Conservation (phyloP, 2,797 vertebrate species). For the Bucorvus abyssinicus region DNA sequence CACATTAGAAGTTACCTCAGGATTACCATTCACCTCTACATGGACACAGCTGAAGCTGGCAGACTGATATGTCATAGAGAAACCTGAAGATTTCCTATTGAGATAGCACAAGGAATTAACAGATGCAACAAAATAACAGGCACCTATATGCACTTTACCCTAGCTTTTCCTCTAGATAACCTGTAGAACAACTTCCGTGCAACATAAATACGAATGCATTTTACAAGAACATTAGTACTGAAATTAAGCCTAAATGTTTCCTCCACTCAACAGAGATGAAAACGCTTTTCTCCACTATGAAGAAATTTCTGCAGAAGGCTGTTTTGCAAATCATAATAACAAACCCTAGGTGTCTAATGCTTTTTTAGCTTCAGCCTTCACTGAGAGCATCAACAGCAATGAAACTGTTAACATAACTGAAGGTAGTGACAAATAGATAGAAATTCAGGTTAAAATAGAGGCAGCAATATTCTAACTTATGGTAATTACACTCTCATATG, state of each 20-base stretch:
- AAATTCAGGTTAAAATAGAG: neutral
- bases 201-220: neutral
- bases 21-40: neutral
- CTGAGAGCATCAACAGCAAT: neutral
- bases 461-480: neutral
- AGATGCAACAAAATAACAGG: neutral
- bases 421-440: neutral
- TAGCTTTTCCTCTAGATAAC: neutral
- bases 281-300: neutral
- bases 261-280: neutral
- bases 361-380: neutral
- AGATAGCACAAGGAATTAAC: neutral
- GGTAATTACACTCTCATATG: neutral
- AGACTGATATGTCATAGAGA: neutral
- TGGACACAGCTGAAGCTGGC: neutral
- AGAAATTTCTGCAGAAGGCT: neutral
- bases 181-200: neutral
- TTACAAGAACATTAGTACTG: neutral
- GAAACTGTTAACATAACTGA: neutral
- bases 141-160: neutral
- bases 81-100: neutral
- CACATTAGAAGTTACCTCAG: neutral
- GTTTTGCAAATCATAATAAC: neutral
- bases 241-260: neutral
- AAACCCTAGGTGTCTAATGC: neutral